These are phyloP conservation scores for Euschistus heros DNA, from an alignment of 1,140 invertebrate species.

Conservation along the genomic window DNA sequence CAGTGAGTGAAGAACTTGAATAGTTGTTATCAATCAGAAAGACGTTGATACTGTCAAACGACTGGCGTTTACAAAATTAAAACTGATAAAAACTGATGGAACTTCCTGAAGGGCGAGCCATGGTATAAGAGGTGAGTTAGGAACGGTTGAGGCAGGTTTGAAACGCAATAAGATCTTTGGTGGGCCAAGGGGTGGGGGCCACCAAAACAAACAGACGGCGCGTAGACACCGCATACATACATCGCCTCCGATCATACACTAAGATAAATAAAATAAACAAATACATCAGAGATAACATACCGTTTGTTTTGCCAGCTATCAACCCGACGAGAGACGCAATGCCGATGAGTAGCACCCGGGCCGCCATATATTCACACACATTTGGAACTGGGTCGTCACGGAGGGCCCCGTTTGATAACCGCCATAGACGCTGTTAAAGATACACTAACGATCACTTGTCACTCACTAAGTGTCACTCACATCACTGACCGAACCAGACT, in stretches of 20 bases:
- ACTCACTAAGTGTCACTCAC: conserved; percentile 17
- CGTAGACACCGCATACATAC: background rate
- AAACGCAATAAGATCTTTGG: background rate
- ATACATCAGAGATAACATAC: conserved; percentile 26
- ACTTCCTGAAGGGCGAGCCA: no score
- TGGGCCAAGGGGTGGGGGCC: conserved; percentile 1
- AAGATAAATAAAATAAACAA: conserved; percentile 15
- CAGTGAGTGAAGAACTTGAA: no score
- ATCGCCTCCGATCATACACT: no score
- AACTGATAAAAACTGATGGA: no score
- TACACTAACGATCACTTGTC: background rate
- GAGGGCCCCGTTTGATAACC: conserved; percentile 30
- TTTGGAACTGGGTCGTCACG: conserved; percentile 29
- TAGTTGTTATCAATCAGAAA: no score
- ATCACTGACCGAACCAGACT: conserved; percentile 18
- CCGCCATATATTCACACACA: conserved; percentile 35
- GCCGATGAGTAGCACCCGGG: conserved; percentile 32
- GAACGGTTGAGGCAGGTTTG: background rate
- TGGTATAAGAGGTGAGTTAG: no score
- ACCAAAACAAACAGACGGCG: conserved; percentile 1
- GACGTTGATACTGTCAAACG: no score
- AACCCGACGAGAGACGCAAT: conserved; percentile 32
- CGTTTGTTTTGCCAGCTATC: conserved; percentile 26
- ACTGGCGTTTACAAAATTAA: no score
- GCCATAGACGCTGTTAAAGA: conserved; percentile 21